Conservation (phyloP, 2,797 vertebrate species). For the Hypotaenidia philippensis region DNA sequence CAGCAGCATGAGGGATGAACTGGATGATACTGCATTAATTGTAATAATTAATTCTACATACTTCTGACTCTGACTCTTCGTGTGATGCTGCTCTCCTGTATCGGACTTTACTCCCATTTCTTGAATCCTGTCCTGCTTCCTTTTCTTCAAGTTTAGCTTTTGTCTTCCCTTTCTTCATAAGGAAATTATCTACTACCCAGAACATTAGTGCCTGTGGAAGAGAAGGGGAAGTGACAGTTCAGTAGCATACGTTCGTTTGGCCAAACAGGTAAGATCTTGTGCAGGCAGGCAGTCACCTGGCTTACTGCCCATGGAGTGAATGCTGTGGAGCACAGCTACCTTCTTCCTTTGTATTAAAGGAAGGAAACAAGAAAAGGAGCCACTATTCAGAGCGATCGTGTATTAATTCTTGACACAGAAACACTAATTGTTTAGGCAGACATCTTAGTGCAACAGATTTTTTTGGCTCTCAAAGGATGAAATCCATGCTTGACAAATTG, state of each 20-base stretch:
- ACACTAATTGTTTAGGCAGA: background rate
- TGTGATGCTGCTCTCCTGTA: conserved; percentile 96
- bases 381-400: background rate
- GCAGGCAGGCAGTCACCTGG: background rate
- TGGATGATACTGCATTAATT: background rate
- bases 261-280: background rate
- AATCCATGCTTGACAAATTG: background rate
- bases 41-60: conserved; percentile 64
- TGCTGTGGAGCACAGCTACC: background rate
- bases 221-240: background rate
- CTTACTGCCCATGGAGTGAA: background rate
- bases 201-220: conserved; percentile 93
- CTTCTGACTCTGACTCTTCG: conserved; percentile 97
- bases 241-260: background rate
- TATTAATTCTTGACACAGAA: background rate
- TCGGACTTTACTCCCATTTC: conserved; percentile 93
- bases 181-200: conserved; percentile 99
- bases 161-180: conserved; percentile 98
- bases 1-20: background rate
- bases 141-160: conserved; percentile 98
- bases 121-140: conserved; percentile 87
- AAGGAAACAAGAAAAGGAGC: background rate
- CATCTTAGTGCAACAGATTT: background rate
- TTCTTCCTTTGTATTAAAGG: background rate
- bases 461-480: background rate